Base-by-base conservation (phyloP, 2,113 vertebrate species). In the Empidonax alnorum region DNA sequence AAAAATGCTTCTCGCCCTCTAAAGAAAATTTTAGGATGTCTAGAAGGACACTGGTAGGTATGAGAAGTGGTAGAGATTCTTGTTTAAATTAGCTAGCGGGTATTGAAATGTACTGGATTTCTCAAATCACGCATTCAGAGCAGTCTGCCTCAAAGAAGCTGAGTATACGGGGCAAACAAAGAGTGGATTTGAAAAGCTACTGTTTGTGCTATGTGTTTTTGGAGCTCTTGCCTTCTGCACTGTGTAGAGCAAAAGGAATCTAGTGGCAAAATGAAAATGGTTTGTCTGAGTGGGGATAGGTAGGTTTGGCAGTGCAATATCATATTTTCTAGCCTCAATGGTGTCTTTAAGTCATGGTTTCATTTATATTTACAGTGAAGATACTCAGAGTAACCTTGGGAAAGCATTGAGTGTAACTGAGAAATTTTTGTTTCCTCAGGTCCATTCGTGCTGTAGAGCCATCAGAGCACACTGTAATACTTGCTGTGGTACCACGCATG, bases 371-470 rank as follows among this genome's bases (percentile, higher is more conserved):
- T 66, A 33, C 19, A 28, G 10, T 62, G 44, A 90, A 90, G 27
- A 58, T 42, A 33, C 42, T 76, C 16, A 30, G 9, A 28, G 11
- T 33, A 78, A 16, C 5, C 46, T 4, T 41, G 50, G 77, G 82
- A 58, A 68, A 82, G 22, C 6, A 22, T 53, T 28, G 18, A 56
- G 23, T 84, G 20, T 96, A 91, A 97, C 58, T 46, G 27, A 76
- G 44, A 79, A 18, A 39, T 59, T 75, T 89, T 96, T 97, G 33
- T 97, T 75, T 23, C 96, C 89, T 87, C 96, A 99, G 99, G 96
- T 98, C 98, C 90, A 99, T 99, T 96, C 98, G 98, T 85, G 98
- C 98, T 86, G 99, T 98, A 41, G 99, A 99, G 78, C 98, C 98
- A 58, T 98, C 99, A 2, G 98, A 99, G 97, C 98, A 99, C 90